Conservation (phyloP, 2,888 invertebrate genomes). For the Spilarctia lutea region DNA sequence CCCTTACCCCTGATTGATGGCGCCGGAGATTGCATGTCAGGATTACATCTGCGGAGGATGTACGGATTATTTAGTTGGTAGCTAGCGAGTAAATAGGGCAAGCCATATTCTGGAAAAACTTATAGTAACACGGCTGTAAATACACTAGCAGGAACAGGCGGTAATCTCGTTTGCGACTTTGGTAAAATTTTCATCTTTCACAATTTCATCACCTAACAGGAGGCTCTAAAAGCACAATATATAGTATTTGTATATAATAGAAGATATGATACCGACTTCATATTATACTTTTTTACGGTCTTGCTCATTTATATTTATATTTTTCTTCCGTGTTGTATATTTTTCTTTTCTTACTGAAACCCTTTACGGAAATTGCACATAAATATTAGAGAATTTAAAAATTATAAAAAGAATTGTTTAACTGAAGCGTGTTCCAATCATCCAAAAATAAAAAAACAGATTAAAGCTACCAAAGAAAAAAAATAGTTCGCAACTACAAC, state of each 20-base stretch:
- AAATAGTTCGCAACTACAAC: not conserved
- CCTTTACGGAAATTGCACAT: constrained; percentile 4
- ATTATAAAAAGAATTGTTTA: not conserved
- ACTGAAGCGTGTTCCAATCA: not conserved
- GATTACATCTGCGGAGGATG: constrained; percentile 83
- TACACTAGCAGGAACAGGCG: constrained; percentile 41
- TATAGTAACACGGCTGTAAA: constrained; percentile 45
- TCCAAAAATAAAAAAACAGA: too few relatives aligned
- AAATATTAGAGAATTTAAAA: not conserved
- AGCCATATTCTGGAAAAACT: constrained; percentile 64
- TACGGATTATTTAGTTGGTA: constrained; percentile 81
- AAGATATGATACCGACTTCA: not conserved
- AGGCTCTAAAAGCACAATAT: not conserved
- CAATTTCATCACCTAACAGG: not conserved
- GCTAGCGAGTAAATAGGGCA: constrained; percentile 70
- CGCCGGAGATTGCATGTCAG: constrained; percentile 84
- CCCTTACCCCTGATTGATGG: constrained; percentile 75
- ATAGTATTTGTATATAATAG: not conserved
- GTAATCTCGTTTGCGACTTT: constrained; percentile 56
- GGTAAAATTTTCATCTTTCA: constrained; percentile 25
- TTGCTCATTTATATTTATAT: not conserved
- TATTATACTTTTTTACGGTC: not conserved
- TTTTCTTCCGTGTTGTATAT: constrained; percentile 1
- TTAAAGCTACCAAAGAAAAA: not conserved
- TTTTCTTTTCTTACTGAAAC: not conserved